Percentiles rank a stretch among this genome's conserved stretches.
phyloP scores from a whole-genome alignment of 2,797 vertebrate genomes.

The Dipus sagitta region DNA sequence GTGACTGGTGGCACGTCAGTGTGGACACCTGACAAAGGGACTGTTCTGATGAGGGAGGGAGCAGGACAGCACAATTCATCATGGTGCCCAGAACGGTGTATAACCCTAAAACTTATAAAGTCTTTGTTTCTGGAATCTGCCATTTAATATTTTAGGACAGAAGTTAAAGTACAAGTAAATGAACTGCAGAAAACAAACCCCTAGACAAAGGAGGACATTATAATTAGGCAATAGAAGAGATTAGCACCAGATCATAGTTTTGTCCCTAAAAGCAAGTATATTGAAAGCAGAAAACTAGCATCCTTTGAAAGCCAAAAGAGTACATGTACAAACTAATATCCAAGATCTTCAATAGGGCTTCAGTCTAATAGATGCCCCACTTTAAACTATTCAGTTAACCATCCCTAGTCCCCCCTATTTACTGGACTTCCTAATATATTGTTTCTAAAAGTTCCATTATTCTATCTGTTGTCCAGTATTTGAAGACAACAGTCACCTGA shows the following conservation, averaged over 20 bases:
- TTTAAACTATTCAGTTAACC: neutral
- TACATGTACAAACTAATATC: slow-evolving; percentile 14
- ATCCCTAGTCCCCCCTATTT: neutral
- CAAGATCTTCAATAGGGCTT: neutral
- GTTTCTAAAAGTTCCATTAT: slow-evolving; percentile 46
- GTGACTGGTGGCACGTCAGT: neutral
- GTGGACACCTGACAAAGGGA: neutral
- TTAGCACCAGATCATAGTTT: neutral
- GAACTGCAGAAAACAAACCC: neutral
- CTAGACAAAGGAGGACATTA: neutral
- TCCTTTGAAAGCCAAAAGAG: slow-evolving; percentile 32
- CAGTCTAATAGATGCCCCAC: too few species aligned
- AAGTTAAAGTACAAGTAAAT: neutral
- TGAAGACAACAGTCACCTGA: neutral
- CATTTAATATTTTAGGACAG: neutral
- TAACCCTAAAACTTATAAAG: neutral
- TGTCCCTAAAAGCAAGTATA: neutral
- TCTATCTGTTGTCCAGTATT: slow-evolving; percentile 26
- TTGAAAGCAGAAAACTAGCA: slow-evolving; percentile 53
- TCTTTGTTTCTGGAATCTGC: neutral
- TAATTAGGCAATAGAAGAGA: slow-evolving; percentile 1
- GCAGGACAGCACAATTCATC: neutral
- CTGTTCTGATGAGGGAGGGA: neutral
- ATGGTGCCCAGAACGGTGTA: neutral
- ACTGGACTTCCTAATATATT: neutral